Evolutionary conservation across 1,140 invertebrate genomes (phyloP).

Genomic region (Drosophila willistoni): DNA sequence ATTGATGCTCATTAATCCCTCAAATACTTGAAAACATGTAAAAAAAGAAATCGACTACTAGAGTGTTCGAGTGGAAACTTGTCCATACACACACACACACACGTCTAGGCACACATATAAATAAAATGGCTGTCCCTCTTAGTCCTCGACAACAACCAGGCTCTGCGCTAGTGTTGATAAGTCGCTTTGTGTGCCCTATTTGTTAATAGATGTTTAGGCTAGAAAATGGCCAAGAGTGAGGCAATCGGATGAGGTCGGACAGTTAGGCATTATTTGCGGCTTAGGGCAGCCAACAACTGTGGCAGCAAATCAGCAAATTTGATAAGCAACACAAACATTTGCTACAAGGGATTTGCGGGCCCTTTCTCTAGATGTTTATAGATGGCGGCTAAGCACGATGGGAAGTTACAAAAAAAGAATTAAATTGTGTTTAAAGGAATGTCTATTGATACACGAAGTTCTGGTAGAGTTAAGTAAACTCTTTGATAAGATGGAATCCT

Average conservation of each 20-base stretch:
- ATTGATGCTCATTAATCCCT: constrained; percentile 80
- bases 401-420: background rate
- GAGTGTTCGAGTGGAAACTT: constrained; percentile 80
- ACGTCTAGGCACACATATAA: constrained; percentile 40
- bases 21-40: constrained; percentile 73
- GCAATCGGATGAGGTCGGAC: constrained; percentile 3
- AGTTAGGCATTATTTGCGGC: constrained; percentile 74
- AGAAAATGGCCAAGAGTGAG: constrained; percentile 22
- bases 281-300: constrained; percentile 55
- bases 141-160: constrained; percentile 18
- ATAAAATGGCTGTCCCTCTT: constrained; percentile 41
- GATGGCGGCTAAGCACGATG: background rate
- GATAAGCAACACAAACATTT: constrained; percentile 63
- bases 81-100: constrained; percentile 40
- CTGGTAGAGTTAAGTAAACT: too few species aligned
- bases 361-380: background rate
- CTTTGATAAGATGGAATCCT: too few species aligned
- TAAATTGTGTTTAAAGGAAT: background rate
- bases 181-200: constrained; percentile 71
- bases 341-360: constrained; percentile 61
- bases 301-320: constrained; percentile 80
- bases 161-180: constrained; percentile 73
- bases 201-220: constrained; percentile 68
- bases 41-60: constrained; percentile 66
- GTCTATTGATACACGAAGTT: too few species aligned